Conservation (phyloP, 2,113 vertebrate genomes). For the Tiliqua scincoides region DNA sequence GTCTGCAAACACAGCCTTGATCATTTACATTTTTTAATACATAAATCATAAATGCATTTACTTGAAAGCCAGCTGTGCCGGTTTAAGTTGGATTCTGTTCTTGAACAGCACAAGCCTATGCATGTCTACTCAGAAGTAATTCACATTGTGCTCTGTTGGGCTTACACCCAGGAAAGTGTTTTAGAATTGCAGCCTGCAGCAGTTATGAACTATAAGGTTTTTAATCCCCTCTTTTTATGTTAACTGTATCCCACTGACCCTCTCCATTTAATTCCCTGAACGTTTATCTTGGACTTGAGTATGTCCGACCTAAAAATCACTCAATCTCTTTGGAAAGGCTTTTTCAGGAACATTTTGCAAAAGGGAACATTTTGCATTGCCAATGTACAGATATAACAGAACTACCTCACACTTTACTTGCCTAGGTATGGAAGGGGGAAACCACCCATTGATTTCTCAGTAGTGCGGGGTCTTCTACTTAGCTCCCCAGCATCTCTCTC, state of each 20-base stretch:
- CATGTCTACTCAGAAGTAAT: too few species aligned
- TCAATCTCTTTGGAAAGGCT: background rate
- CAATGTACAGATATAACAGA: background rate
- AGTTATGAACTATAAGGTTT: background rate
- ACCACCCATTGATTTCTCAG: constrained; percentile 42
- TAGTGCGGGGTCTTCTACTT: constrained; percentile 61
- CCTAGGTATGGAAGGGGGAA: constrained; percentile 20
- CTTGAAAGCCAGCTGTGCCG: background rate
- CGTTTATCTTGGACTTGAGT: background rate
- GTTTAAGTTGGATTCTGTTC: background rate
- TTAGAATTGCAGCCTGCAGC: too few species aligned
- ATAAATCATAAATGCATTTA: background rate
- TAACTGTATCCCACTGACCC: background rate
- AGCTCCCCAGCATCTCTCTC: constrained; percentile 55
- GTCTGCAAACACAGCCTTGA: background rate
- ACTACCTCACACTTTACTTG: background rate
- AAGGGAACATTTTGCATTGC: background rate
- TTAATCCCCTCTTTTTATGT: too few species aligned
- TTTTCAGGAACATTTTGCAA: background rate
- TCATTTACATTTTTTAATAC: background rate
- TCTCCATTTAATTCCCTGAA: background rate
- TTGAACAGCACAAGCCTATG: too few species aligned
- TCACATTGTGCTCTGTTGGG: too few species aligned
- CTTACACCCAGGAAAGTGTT: too few species aligned
- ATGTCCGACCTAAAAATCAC: background rate